Base-by-base conservation (phyloP, 2,888 invertebrate species). In the Ectemnius continuus region DNA sequence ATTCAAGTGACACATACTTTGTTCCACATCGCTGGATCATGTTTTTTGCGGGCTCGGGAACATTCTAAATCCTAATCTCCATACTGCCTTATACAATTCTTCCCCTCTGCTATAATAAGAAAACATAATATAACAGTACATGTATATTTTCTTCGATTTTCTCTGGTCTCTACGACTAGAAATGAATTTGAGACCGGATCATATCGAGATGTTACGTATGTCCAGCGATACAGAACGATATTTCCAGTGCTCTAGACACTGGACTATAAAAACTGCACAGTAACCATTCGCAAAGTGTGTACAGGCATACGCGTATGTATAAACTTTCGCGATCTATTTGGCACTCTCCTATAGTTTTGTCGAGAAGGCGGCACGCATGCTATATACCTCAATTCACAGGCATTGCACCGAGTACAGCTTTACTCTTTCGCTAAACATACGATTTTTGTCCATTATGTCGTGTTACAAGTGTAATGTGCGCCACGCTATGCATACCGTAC, bases 381-480 rank as follows among this genome's bases (percentile, higher is more conserved):
- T 88, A 89, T 85, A 80, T 87, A 88, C 81, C 87, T 90, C 89
- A 90, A 90, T 90, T 90, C 90, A 89, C 85, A 86, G 90, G 88
- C 90, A 90, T 90, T 90, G 90, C 90, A 89, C 89, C 81, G 76
- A 82, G 81, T 84, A 79, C 70, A 76, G 76, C 71, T 75, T 76
- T 79, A 82, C 61, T 83, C 75, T 47, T 62, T 80, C 57, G 74
- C 79, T 81, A 85, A 73, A 73, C 74, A 47, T 75, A 81, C 74
- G 66, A 65, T 68, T 72, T 63, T 70, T 81, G n/a, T 78, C 75
- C 59, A 28, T 45, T 81, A 75, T 23, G 11, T 36, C 36, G 36
- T 36, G 36, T 6, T 36, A 11, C 36, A 36, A 36, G 36, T 36
- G 36, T 36, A 36, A 36, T 36, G 36, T 11, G 36, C 11, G 36